Conservation (phyloP, 2,113 vertebrate species). For the Oxyruncus cristatus region DNA sequence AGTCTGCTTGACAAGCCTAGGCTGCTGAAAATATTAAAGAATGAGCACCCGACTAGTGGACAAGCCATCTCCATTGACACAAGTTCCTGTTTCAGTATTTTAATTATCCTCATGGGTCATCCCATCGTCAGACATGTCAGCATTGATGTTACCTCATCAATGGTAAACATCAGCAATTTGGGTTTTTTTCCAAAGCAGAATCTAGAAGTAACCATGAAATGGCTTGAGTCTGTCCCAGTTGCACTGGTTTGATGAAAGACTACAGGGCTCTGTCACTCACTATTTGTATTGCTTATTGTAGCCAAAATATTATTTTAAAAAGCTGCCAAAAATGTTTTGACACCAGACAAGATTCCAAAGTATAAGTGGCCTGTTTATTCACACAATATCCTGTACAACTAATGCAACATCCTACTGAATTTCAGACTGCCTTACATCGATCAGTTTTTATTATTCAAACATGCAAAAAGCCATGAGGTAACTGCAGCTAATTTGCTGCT, state of each 20-base stretch:
- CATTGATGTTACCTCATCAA: not conserved
- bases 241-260: not conserved
- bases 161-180: not conserved
- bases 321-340: not conserved
- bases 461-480: not conserved
- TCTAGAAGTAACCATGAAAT: not conserved
- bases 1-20: not conserved
- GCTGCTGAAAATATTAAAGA: not conserved
- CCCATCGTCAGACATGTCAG: not conserved
- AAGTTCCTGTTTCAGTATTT: not conserved
- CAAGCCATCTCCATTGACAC: not conserved
- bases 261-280: not conserved
- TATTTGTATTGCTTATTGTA: not conserved
- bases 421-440: not conserved
- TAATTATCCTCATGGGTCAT: constrained; percentile 12
- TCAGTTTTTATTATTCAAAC: not conserved
- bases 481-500: not conserved
- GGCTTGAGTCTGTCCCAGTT: not conserved
- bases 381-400: not conserved
- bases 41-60: not conserved
- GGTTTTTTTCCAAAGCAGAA: not conserved
- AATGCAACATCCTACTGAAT: not conserved
- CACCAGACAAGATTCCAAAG: not conserved
- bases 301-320: not conserved
- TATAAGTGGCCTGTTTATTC: not conserved